Evolutionary conservation across 2,113 vertebrate species (phyloP), one percentile per base, ranked within the genome.

Genomic region (Ivindomyrus marchei): DNA sequence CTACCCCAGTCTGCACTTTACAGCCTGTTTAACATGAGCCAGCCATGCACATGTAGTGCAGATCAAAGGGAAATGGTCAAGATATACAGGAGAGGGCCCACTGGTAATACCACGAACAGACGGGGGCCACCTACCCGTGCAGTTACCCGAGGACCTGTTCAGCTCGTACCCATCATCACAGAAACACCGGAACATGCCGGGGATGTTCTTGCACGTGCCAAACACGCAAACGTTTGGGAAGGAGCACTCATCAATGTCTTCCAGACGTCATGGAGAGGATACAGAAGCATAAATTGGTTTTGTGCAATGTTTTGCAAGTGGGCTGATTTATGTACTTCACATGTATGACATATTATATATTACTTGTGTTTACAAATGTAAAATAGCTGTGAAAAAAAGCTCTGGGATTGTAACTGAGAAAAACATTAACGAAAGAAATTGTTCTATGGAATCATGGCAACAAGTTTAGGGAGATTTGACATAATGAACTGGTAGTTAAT

Each of bases 121-220:
- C 6, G 17, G 50, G 50, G 45, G 6, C 3, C 46, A 19, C 77
- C 47, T 93, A 97, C 97, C 97, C 95, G 97, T 97, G 90, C 97
- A 97, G 93, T 97, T 97, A 19, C 95, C 96, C 31, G 96, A 96
- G 0, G 96, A 97, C 90, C 94, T 91, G 92, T 97, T 96, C 88
- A 97, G 90, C 90, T 97, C 97, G 74, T 97, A 97, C 15, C 96
- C 97, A 89, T 97, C 96, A 87, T 97, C 96, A 45, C 97, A 97
- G 91, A 97, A 95, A 80, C 97, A 97, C 39, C 94, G 96, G 88
- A 97, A 97, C 96, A 96, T 96, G 90, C 96, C 97, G 31, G 96
- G 96, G 74, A 97, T 94, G 88, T 97, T 97, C 91, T 96, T 96
- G 90, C 96, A 97, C 10, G 95, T 97, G 89, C 97, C 97, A 94